These are phyloP conservation scores for Eunapius fragilis DNA, from an alignment of 37 sponge, comb jelly and placozoan genomes.

Conservation along the genomic window DNA sequence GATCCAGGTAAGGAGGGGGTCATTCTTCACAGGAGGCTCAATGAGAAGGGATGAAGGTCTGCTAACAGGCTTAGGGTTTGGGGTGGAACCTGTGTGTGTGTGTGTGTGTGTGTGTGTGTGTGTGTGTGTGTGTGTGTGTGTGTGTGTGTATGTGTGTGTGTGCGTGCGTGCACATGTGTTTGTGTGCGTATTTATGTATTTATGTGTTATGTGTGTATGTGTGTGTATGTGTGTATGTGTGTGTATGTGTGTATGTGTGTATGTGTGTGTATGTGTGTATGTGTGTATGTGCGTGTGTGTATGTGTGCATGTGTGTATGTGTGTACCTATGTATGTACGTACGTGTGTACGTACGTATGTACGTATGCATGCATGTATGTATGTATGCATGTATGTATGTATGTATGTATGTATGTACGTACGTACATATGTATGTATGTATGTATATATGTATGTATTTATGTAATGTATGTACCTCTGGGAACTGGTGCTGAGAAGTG, in stretches of 20 bases:
- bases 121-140: background rate
- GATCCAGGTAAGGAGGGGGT: background rate
- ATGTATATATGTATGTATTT: background rate
- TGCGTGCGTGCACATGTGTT: background rate
- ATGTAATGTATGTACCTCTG: conserved; percentile 1
- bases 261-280: background rate
- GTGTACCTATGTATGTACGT: too few relatives aligned
- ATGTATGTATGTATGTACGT: background rate
- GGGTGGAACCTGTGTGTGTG: background rate
- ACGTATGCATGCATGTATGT: too few relatives aligned
- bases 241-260: background rate
- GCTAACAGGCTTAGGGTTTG: background rate
- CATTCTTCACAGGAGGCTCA: background rate
- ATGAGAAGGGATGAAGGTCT: background rate
- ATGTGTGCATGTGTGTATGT: background rate
- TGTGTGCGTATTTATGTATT: background rate
- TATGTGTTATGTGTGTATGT: background rate
- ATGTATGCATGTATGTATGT: too few relatives aligned
- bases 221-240: background rate
- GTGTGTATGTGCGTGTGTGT: background rate
- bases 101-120: background rate
- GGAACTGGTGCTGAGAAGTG: background rate
- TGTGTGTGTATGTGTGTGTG: background rate
- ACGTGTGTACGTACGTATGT: background rate
- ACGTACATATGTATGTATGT: background rate